Base-by-base conservation (phyloP, 2,888 invertebrate species). In the Agrotis segetum region DNA sequence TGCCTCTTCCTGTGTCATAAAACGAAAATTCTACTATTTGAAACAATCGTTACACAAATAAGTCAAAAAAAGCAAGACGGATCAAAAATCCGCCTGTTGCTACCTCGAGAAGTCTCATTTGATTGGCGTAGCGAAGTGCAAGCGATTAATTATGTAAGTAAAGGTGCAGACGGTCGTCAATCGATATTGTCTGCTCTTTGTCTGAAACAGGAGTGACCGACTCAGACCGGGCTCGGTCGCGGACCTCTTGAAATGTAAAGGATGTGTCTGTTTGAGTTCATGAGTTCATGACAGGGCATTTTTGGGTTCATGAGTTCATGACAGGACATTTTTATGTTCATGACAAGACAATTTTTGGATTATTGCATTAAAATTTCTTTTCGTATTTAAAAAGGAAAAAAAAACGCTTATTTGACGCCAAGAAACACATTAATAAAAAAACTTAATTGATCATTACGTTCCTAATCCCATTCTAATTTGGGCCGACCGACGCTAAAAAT, bases 111-210 rank as follows among this genome's bases (percentile, higher is more conserved):
- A 70, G 62, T 65, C 40, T 40, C 52, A 2, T 14, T 21, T 58
- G 24, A 59, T 74, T 59, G 34, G 24, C 21, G 59, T 24, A 21
- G 56, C 60, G 53, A 61, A 53, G 21, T 63, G 62, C 64, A 52
- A 4, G 2, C 60, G 19, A 61, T 77, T 67, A 81, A 71, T 77
- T 61, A 71, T 77, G 77, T 60, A 81, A 77, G 53, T 24, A 19
- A 46, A 52, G 52, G 9, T 64, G 70, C 59, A 70, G 78, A 81
- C 81, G 70, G 46, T 1, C 16, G 14, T 19, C 70, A 78, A 78
- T 78, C 78, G 78, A 78, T 78, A 70, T 34, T 56, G 81, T 81
- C 81, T 77, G 58, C 4, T 75, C 64, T 56, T 81, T 71, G 78
- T 78, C 59, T 78, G 70, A 46, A 62, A 29, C 65, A 55, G 56